These are phyloP conservation scores for Drosophila cardini DNA, from an alignment of 1,140 invertebrate genomes.

Conservation along the genomic window DNA sequence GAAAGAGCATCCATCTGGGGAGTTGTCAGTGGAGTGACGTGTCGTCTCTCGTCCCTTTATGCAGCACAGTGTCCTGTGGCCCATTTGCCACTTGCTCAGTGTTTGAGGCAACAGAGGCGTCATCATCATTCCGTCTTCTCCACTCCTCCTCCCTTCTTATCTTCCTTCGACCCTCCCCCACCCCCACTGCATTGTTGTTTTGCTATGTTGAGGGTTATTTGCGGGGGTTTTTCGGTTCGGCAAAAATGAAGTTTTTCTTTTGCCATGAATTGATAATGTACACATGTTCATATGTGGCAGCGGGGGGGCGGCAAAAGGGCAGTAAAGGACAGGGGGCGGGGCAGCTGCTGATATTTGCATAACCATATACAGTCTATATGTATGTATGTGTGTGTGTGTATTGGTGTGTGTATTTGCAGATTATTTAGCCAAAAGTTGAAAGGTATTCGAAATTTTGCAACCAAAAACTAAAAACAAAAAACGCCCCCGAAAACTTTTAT, in stretches of 20 bases:
- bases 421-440: constrained; percentile 82
- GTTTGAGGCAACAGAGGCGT: constrained; percentile 67
- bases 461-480: constrained; percentile 62
- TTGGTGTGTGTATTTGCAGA: constrained; percentile 71
- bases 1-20: constrained; percentile 61
- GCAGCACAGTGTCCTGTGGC: constrained; percentile 65
- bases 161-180: not conserved
- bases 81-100: constrained; percentile 68
- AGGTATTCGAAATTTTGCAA: constrained; percentile 66
- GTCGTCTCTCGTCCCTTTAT: constrained; percentile 30
- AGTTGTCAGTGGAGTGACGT: constrained; percentile 58
- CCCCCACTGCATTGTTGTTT: constrained; percentile 39
- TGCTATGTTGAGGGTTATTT: constrained; percentile 28
- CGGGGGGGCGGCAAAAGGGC: constrained; percentile 1
- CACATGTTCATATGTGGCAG: constrained; percentile 73
- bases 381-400: constrained; percentile 45
- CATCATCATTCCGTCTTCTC: constrained; percentile 59
- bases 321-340: not conserved
- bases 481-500: constrained; percentile 76
- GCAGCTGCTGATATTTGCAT: constrained; percentile 69
- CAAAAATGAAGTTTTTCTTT: constrained; percentile 83
- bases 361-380: constrained; percentile 58
- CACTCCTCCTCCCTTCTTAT: not conserved
- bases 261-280: constrained; percentile 83
- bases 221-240: constrained; percentile 45